Evolutionary conservation across 35 echinoderm and acorn worm species (phyloP).

Genomic region (Heliocidaris erythrogramma): DNA sequence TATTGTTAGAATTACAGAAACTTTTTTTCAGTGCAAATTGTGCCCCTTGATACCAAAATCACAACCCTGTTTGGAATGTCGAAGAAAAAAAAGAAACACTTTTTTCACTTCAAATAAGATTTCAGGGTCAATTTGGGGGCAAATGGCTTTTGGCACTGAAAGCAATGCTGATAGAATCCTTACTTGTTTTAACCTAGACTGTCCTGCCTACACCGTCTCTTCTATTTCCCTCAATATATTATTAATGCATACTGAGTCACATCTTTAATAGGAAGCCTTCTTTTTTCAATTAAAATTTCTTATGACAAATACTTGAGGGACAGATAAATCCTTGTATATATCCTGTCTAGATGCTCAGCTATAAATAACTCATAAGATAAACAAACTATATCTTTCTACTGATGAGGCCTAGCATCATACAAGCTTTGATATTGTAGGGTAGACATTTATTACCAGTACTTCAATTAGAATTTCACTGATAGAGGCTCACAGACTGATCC

Average conservation of each 20-base stretch:
- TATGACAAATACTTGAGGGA: neutral
- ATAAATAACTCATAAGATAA: neutral
- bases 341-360: neutral
- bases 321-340: neutral
- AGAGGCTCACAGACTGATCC: neutral
- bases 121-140: no score
- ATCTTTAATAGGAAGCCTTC: neutral
- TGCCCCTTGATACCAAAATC: no score
- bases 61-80: no score
- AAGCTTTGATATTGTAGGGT: constrained; percentile 2
- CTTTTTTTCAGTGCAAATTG: no score
- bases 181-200: no score
- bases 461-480: constrained; percentile 19
- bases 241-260: neutral
- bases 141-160: no score
- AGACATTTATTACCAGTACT: neutral
- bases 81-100: no score
- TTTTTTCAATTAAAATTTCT: neutral
- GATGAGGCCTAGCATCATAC: neutral
- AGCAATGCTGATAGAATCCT: no score
- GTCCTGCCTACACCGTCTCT: no score
- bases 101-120: no score
- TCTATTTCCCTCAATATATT: no score
- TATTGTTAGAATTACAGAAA: no score
- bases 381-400: neutral